Evolutionary conservation across 2,113 vertebrate species (phyloP).

Genomic region (Oryzias melastigma): DNA sequence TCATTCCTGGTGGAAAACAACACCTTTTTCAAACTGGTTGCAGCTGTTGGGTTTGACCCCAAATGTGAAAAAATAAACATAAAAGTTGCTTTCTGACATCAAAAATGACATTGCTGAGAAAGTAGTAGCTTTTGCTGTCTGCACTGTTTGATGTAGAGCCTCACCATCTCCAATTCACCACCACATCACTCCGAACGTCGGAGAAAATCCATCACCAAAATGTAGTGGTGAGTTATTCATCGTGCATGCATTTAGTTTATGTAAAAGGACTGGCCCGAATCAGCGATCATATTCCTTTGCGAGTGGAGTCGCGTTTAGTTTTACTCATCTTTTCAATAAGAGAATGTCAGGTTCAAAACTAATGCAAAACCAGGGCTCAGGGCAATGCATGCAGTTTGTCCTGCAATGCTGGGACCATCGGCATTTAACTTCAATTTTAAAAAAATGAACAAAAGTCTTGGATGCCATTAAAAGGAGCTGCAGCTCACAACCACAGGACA

Average conservation of each 20-base stretch:
- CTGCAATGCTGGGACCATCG: conserved; percentile 45
- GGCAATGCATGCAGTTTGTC: conserved; percentile 73
- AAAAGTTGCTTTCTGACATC: conserved; percentile 10
- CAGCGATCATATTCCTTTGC: conserved; percentile 15
- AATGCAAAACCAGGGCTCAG: conserved; percentile 46
- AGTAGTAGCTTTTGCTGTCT: conserved; percentile 28
- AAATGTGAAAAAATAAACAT: conserved; percentile 14
- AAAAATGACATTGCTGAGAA: background rate
- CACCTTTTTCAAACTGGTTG: conserved; percentile 9
- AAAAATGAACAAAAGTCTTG: conserved; percentile 31
- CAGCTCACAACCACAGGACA: conserved; percentile 46
- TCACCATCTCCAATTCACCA: conserved; percentile 29
- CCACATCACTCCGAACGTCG: conserved; percentile 12
- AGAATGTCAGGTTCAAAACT: conserved; percentile 46
- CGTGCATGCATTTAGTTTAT: conserved; percentile 56
- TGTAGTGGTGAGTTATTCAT: conserved; percentile 34
- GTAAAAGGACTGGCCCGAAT: conserved; percentile 36
- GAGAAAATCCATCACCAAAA: conserved; percentile 15
- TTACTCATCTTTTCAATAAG: conserved; percentile 42
- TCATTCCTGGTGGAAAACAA: conserved; percentile 14
- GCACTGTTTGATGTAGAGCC: conserved; percentile 22
- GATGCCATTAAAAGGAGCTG: conserved; percentile 46
- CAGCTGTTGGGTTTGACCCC: background rate
- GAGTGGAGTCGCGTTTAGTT: conserved; percentile 34
- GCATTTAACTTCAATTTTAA: conserved; percentile 23